Evolutionary conservation across 2,113 vertebrate species (phyloP).

Genomic region (Atlantisia rogersi): DNA sequence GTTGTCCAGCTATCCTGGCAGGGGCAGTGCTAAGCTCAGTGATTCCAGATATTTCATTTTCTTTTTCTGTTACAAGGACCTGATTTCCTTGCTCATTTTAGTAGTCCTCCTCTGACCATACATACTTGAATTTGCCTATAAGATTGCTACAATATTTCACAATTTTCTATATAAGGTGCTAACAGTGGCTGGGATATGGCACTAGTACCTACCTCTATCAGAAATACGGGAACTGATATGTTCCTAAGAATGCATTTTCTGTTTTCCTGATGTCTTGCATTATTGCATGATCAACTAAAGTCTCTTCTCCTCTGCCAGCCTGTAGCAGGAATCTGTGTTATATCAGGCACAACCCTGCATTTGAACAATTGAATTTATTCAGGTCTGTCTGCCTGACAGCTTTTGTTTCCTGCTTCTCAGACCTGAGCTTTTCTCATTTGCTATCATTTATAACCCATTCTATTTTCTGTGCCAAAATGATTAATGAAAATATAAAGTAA

Average conservation of each 20-base stretch:
- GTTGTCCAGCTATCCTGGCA: not conserved
- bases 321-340: not conserved
- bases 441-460: not conserved
- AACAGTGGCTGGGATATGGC: not conserved
- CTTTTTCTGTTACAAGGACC: not conserved
- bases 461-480: not conserved
- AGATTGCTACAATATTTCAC: not conserved
- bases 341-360: not conserved
- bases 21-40: not conserved
- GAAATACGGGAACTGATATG: not conserved
- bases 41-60: not conserved
- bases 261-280: not conserved
- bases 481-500: not conserved
- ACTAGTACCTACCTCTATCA: not conserved
- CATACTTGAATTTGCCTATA: not conserved
- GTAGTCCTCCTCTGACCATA: not conserved
- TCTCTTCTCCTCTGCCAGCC: not conserved
- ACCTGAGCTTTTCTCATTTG: not conserved
- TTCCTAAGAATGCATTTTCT: not conserved
- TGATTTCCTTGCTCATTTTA: not conserved
- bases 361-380: not conserved
- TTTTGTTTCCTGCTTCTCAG: not conserved
- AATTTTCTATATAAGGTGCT: not conserved
- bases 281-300: not conserved
- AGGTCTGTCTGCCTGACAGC: not conserved